Conservation (phyloP, 92 coral and sea anemone genomes). For the Porites cylindrica region DNA sequence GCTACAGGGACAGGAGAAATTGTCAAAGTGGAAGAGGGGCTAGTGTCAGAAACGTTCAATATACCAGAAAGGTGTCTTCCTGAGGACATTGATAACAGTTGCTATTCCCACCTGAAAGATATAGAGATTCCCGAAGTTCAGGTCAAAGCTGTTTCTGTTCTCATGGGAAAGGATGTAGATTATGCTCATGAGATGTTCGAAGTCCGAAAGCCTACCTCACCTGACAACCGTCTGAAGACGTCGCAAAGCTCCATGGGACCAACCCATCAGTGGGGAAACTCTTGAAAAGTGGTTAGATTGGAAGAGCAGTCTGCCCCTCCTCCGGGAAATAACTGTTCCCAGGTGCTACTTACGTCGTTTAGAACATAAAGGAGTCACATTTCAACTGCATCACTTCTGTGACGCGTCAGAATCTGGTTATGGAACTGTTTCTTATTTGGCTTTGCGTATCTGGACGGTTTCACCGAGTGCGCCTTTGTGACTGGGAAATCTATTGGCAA, state of each 20-base stretch:
- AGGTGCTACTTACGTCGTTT: slow-evolving; percentile 49
- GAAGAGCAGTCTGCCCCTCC: slow-evolving; percentile 41
- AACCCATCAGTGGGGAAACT: slow-evolving; percentile 42
- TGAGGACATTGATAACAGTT: slow-evolving; percentile 29
- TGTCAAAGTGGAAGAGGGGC: slow-evolving; percentile 59
- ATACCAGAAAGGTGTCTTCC: slow-evolving; percentile 57
- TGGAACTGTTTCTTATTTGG: slow-evolving; percentile 65
- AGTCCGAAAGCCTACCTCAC: slow-evolving; percentile 35
- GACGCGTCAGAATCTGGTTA: slow-evolving; percentile 70
- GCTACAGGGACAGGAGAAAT: slow-evolving; percentile 57
- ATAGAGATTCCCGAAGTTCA: slow-evolving; percentile 47
- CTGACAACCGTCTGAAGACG: slow-evolving; percentile 54
- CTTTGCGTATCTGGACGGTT: slow-evolving; percentile 52
- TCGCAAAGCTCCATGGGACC: slow-evolving; percentile 51
- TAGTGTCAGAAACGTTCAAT: slow-evolving; percentile 59
- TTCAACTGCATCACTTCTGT: slow-evolving; percentile 57
- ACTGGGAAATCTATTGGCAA: slow-evolving; percentile 72
- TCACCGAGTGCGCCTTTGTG: slow-evolving; percentile 64
- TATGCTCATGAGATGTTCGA: slow-evolving; percentile 67
- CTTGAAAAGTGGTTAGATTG: slow-evolving; percentile 49
- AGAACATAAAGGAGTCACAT: slow-evolving; percentile 28
- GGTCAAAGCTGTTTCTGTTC: slow-evolving; percentile 49
- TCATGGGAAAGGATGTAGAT: slow-evolving; percentile 69
- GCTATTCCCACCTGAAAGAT: slow-evolving; percentile 52
- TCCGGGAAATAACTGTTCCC: slow-evolving; percentile 22